Evolutionary conservation across 2,113 vertebrate species (phyloP).

Genomic region (Corynorhinus townsendii): DNA sequence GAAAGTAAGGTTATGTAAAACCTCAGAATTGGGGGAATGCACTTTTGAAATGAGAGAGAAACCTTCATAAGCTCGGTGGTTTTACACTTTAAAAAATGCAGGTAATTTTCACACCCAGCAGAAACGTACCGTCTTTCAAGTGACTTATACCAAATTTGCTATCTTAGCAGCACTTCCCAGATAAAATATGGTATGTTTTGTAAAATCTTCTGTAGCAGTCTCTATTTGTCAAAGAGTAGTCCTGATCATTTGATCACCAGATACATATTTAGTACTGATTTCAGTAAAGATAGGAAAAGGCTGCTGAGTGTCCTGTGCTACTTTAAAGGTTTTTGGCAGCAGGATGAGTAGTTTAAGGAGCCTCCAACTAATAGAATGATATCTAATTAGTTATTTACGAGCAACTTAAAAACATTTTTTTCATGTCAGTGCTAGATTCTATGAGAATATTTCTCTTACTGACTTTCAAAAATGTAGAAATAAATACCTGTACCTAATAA

Average conservation of each 20-base stretch:
- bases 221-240: neutral
- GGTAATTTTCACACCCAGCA: neutral
- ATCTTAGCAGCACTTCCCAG: neutral
- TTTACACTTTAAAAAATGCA: slow-evolving; percentile 34
- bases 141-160: neutral
- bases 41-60: slow-evolving; percentile 25
- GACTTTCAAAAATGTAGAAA: neutral
- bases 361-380: neutral
- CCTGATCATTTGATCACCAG: neutral
- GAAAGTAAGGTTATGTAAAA: neutral
- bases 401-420: neutral
- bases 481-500: neutral
- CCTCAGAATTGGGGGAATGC: neutral
- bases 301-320: neutral
- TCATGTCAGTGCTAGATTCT: neutral
- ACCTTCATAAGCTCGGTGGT: neutral
- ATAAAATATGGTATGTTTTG: neutral
- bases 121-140: neutral
- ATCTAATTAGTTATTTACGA: neutral
- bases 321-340: neutral
- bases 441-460: neutral
- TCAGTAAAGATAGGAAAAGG: neutral
- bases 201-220: neutral
- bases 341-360: neutral
- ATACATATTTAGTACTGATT: neutral